Evolutionary conservation across 2,113 vertebrate genomes (phyloP).

Genomic region (Apodemus speciosus): DNA sequence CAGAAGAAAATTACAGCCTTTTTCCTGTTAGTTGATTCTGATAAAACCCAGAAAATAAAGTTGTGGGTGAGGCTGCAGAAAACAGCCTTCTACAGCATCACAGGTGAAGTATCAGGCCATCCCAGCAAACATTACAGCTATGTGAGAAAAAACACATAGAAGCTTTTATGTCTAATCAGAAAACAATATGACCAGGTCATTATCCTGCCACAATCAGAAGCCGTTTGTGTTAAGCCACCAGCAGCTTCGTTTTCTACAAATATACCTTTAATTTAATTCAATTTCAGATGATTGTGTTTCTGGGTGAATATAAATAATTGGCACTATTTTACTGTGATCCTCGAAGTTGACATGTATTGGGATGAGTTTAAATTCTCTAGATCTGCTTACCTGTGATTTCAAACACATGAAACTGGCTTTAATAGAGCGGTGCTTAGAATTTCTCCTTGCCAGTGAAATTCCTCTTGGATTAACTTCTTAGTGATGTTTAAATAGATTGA

Average conservation of each 20-base stretch:
- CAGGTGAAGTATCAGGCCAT: neutral
- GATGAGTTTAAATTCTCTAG: neutral
- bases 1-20: neutral
- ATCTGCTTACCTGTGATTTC: neutral
- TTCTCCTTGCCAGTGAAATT: neutral
- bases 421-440: neutral
- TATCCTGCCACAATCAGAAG: neutral
- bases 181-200: neutral
- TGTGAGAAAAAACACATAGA: neutral
- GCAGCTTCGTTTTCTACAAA: neutral
- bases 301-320: neutral
- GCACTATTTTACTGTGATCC: neutral
- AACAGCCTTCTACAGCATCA: neutral
- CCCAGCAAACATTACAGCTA: neutral
- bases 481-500: neutral
- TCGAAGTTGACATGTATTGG: neutral
- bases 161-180: neutral
- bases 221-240: neutral
- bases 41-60: slow-evolving; percentile 1
- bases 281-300: neutral
- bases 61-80: too few species aligned
- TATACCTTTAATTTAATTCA: slow-evolving; percentile 19
- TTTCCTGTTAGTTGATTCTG: neutral
- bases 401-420: neutral
- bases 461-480: neutral